Evolutionary conservation across 2,113 vertebrate genomes (phyloP).

Genomic region (Callaeas wilsoni): DNA sequence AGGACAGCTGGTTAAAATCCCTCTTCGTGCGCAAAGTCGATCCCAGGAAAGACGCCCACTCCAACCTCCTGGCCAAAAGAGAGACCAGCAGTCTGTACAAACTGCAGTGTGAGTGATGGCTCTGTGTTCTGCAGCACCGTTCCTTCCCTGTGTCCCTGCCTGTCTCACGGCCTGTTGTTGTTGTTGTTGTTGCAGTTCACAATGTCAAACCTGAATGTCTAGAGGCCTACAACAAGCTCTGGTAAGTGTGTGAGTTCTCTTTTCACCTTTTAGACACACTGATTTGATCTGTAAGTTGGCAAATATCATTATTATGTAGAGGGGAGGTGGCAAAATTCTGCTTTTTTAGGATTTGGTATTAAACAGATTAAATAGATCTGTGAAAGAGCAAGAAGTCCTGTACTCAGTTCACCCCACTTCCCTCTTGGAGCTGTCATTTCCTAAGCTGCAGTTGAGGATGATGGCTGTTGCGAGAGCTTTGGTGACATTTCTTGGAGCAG

Average conservation of each 20-base stretch:
- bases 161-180: slow-evolving; percentile 60
- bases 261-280: neutral
- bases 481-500: neutral
- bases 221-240: slow-evolving; percentile 93
- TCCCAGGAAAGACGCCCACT: slow-evolving; percentile 95
- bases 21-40: slow-evolving; percentile 96
- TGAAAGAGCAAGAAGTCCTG: neutral
- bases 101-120: slow-evolving; percentile 85
- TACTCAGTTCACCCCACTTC: neutral
- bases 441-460: neutral
- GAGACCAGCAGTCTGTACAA: slow-evolving; percentile 97
- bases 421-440: neutral
- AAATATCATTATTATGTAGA: neutral
- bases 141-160: neutral
- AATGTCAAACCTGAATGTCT: slow-evolving; percentile 98
- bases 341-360: neutral
- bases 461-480: neutral
- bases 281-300: neutral
- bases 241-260: slow-evolving; percentile 74
- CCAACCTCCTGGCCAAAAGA: slow-evolving; percentile 92
- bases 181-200: slow-evolving; percentile 88
- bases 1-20: slow-evolving; percentile 96
- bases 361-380: neutral
- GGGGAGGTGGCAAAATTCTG: neutral
- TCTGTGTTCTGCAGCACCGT: neutral